Evolutionary conservation across 1,140 invertebrate genomes (phyloP), one percentile per base, ranked within the genome.

Genomic region (Neelides sp.): DNA sequence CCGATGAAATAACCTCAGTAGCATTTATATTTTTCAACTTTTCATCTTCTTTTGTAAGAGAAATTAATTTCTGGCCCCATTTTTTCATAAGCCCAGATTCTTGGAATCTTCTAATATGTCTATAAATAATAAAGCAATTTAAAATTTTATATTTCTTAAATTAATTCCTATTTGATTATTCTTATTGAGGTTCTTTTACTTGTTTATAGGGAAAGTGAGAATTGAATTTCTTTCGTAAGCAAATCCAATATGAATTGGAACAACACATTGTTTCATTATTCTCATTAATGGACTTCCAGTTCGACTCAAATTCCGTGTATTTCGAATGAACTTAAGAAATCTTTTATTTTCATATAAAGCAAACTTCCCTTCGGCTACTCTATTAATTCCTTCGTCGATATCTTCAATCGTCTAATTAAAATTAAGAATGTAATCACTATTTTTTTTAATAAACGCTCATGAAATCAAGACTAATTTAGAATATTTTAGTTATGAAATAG

Each of bases 301-400:
- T 42, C 50, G 54, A 5, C 45, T 54, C 20, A 61, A 26, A 40
- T 61, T 59, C 23, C 54, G 37, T 8, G 59, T 59, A 30, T 44
- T 13, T 28, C 40, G 19, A 10, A 57, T 52, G 40, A 61, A 61
- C 23, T 52, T 75, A 12, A 87, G 63, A 58, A 76, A 79, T 63
- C 82, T 75, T n/a, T 76, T 69, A 64, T 83, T 87, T 61, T 86
- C 84, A 59, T 84, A 89, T 56, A 85, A 85, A 7, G 80, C 80
- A 55, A 82, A 81, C 13, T 69, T 64, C 30, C 83, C 84, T 59
- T 73, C 69, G 0, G 78, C 74, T 2, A 88, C 78, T 61, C 68
- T 69, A 1, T 32, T 49, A 28, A 61, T 48, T 2, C 50, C 54
- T 8, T 46, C 35, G 8, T 59, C 44, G 12, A 57, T 2, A 41